Percentiles rank a stretch among this genome's conserved stretches.
phyloP scores from a whole-genome alignment of 37 sponge, comb jelly and placozoan genomes.

The Geodia barretti region DNA sequence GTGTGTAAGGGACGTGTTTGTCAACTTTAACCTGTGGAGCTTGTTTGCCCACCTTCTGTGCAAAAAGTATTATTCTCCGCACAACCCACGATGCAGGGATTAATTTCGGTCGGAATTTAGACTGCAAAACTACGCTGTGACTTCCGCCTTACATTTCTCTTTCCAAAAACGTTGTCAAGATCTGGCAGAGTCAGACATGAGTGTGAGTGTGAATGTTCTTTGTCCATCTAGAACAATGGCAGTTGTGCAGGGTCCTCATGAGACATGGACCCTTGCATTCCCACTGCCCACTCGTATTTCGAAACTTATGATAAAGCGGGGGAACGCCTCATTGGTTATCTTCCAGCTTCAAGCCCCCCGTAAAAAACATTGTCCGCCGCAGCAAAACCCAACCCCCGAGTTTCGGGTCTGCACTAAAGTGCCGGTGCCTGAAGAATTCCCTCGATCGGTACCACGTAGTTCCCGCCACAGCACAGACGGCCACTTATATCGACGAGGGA shows the following conservation, averaged over 20 bases:
- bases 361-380: no score
- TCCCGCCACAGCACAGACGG: neutral
- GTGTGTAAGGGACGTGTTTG: neutral
- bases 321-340: neutral
- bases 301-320: no score
- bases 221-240: neutral
- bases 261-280: neutral
- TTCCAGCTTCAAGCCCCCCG: neutral
- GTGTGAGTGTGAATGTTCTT: neutral
- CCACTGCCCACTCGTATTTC: neutral
- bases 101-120: neutral
- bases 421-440: neutral
- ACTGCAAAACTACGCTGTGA: neutral
- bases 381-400: neutral
- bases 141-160: neutral
- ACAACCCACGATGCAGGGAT: neutral
- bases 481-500: neutral
- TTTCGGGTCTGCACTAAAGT: neutral
- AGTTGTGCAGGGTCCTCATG: slow-evolving; percentile 2
- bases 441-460: neutral
- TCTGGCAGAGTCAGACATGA: neutral
- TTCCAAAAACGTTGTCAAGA: neutral
- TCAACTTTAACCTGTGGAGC: neutral
- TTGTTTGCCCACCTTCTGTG: neutral
- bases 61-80: neutral